phyloP scores from a whole-genome alignment of 2,797 vertebrate species.

The Macropodus opercularis region DNA sequence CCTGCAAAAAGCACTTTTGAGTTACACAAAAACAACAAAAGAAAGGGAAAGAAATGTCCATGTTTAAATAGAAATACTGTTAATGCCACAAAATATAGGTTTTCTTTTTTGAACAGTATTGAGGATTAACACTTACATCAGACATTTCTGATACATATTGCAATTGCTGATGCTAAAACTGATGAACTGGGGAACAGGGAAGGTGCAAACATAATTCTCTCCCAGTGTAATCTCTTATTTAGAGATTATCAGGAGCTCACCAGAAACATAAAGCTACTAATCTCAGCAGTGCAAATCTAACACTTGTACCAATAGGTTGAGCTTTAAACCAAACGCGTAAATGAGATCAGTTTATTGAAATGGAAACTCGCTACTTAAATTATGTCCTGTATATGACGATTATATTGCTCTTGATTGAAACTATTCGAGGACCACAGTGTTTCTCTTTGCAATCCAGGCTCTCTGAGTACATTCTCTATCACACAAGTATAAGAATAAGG shows the following conservation, averaged over 20 bases:
- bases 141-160: slow-evolving; percentile 23
- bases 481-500: slow-evolving; percentile 77
- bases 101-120: slow-evolving; percentile 52
- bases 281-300: slow-evolving; percentile 63
- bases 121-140: slow-evolving; percentile 63
- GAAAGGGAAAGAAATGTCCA: slow-evolving; percentile 64
- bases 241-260: slow-evolving; percentile 55
- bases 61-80: slow-evolving; percentile 67
- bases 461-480: slow-evolving; percentile 77
- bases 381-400: slow-evolving; percentile 48
- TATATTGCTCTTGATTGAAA: slow-evolving; percentile 79
- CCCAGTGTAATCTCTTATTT: slow-evolving; percentile 52
- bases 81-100: slow-evolving; percentile 61
- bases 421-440: slow-evolving; percentile 80
- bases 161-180: slow-evolving; percentile 49
- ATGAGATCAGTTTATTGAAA: slow-evolving; percentile 54
- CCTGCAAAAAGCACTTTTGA: slow-evolving; percentile 57
- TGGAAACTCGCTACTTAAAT: slow-evolving; percentile 50
- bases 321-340: slow-evolving; percentile 51
- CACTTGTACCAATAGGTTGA: slow-evolving; percentile 60
- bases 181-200: slow-evolving; percentile 4
- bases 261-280: slow-evolving; percentile 55
- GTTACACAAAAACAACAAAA: slow-evolving; percentile 38
- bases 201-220: slow-evolving; percentile 31
- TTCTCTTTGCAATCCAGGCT: slow-evolving; percentile 73